Conservation (phyloP, 2,888 invertebrate species). For the Dryadula phaetusa region DNA sequence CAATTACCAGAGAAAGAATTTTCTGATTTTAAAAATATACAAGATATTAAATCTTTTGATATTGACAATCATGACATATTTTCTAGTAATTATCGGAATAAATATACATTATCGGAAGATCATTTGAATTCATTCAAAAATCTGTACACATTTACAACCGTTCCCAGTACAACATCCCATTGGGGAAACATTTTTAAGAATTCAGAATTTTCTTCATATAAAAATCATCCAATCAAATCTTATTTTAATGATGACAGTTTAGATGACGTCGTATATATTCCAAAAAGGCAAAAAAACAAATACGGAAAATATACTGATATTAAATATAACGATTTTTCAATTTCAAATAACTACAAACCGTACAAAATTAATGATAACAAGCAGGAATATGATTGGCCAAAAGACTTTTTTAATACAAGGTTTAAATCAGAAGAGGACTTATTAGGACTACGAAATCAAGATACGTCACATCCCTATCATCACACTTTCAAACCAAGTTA, state of each 20-base stretch:
- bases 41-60: slow-evolving; percentile 58
- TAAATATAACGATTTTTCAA: slow-evolving; percentile 60
- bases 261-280: slow-evolving; percentile 71
- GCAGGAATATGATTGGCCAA: slow-evolving; percentile 63
- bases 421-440: slow-evolving; percentile 79
- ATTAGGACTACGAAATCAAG: slow-evolving; percentile 72
- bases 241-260: slow-evolving; percentile 55
- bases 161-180: slow-evolving; percentile 60
- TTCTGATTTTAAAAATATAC: slow-evolving; percentile 63
- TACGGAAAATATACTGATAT: slow-evolving; percentile 59
- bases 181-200: slow-evolving; percentile 71
- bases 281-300: slow-evolving; percentile 60
- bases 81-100: slow-evolving; percentile 54
- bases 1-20: slow-evolving; percentile 63
- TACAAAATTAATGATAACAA: slow-evolving; percentile 56
- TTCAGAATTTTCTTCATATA: slow-evolving; percentile 60
- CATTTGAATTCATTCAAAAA: slow-evolving; percentile 65
- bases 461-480: slow-evolving; percentile 70
- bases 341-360: slow-evolving; percentile 56
- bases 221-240: slow-evolving; percentile 60
- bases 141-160: slow-evolving; percentile 58
- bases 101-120: slow-evolving; percentile 60
- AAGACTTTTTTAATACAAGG: slow-evolving; percentile 61
- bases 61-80: slow-evolving; percentile 56
- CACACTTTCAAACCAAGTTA: slow-evolving; percentile 63